A percentile compares a stretch with the other conserved stretches of the same genome.
Evolutionary conservation across 2,797 vertebrate species (phyloP).

Genomic region (Epinephelus malabaricus): DNA sequence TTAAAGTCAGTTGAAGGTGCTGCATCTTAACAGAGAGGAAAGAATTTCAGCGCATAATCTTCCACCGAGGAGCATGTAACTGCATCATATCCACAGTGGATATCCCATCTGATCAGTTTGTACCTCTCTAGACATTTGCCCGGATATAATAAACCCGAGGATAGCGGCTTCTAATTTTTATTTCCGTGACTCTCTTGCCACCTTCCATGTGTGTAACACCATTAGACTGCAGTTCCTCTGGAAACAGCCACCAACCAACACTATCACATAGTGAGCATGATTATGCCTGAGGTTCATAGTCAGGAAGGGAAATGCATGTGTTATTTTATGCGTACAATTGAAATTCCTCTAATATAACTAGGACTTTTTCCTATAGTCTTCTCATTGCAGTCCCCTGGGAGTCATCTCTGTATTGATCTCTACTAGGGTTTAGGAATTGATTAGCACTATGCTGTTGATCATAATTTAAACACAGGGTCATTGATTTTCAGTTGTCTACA

Average conservation of each 20-base stretch:
- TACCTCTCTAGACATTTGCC: not conserved
- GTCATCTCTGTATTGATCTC: slow-evolving; percentile 40
- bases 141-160: not conserved
- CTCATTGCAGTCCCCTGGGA: slow-evolving; percentile 24
- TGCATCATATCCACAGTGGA: not conserved
- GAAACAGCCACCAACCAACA: slow-evolving; percentile 20
- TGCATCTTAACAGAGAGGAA: not conserved
- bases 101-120: not conserved
- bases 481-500: slow-evolving; percentile 44
- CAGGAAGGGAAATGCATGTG: slow-evolving; percentile 13
- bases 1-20: not conserved
- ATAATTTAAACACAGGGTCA: slow-evolving; percentile 55
- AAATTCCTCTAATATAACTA: slow-evolving; percentile 8
- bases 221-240: slow-evolving; percentile 28
- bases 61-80: not conserved
- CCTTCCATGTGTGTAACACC: slow-evolving; percentile 38
- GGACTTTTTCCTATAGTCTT: not conserved
- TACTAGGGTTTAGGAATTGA: slow-evolving; percentile 30
- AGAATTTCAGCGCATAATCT: not conserved
- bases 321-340: slow-evolving; percentile 1
- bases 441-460: slow-evolving; percentile 42
- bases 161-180: slow-evolving; percentile 12
- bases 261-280: slow-evolving; percentile 13
- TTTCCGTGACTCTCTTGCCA: slow-evolving; percentile 27
- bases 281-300: slow-evolving; percentile 49